phyloP scores from a whole-genome alignment of 2,113 vertebrate genomes.

The Bettongia penicillata region DNA sequence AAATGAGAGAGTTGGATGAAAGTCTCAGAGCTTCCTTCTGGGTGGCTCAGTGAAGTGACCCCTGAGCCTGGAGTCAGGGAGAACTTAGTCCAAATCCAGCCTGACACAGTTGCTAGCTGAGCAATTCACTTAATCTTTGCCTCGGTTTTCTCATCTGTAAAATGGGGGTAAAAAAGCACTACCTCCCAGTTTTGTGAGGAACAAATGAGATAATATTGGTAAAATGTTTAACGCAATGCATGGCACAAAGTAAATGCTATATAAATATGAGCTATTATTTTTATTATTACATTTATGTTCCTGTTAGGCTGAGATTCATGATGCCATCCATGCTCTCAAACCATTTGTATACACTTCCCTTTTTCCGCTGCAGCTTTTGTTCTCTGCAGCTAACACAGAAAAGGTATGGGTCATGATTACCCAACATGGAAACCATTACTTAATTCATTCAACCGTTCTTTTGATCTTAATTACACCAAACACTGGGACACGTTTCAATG shows the following conservation, averaged over 20 bases:
- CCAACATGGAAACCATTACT: not conserved
- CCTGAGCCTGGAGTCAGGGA: too few relatives aligned
- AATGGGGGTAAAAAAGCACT: not conserved
- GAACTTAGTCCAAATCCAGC: not conserved
- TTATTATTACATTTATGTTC: not conserved
- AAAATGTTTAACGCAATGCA: not conserved
- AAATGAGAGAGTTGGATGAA: not conserved
- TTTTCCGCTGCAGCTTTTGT: not conserved
- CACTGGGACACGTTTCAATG: not conserved
- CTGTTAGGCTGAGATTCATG: not conserved
- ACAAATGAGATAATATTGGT: not conserved
- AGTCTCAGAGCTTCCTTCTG: not conserved
- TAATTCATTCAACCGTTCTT: slow-evolving; percentile 5
- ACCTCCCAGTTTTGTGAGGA: not conserved
- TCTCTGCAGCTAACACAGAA: not conserved
- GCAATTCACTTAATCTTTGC: not conserved
- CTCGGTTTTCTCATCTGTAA: not conserved
- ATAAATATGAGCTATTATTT: not conserved
- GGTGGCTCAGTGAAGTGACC: too few relatives aligned
- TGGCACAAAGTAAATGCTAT: not conserved
- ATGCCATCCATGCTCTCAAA: not conserved
- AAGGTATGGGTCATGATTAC: not conserved
- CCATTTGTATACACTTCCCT: not conserved
- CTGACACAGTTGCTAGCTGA: not conserved
- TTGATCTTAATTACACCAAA: slow-evolving; percentile 6